Evolutionary conservation across 2,888 invertebrate species (phyloP).

Genomic region (Nemurella pictetii): DNA sequence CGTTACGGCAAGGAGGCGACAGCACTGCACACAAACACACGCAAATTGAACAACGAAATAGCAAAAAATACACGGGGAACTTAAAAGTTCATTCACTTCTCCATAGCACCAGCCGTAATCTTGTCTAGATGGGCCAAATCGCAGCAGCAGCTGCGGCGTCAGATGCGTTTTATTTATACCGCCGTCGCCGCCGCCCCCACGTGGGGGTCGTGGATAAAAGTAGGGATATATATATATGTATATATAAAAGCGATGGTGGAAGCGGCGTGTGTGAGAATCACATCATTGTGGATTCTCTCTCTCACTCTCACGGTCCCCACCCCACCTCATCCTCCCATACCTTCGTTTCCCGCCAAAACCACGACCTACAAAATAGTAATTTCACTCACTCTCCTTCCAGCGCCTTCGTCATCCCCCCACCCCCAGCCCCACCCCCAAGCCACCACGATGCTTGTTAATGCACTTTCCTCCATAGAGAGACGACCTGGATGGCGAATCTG

Average conservation of each 20-base stretch:
- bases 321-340: background rate
- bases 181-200: too few relatives aligned
- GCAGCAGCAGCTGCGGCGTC: background rate
- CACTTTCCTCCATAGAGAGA: background rate
- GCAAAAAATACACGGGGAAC: background rate
- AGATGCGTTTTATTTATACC: background rate
- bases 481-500: background rate
- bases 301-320: conserved; percentile 32
- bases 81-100: conserved; percentile 37
- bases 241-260: background rate
- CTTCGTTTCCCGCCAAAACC: conserved; percentile 31
- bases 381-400: conserved; percentile 21
- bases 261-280: conserved; percentile 25
- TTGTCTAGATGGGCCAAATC: conserved; percentile 31
- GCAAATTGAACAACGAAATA: too few relatives aligned
- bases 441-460: background rate
- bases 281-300: conserved; percentile 32
- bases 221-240: conserved; percentile 32
- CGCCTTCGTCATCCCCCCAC: conserved; percentile 7
- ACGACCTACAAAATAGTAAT: conserved; percentile 33
- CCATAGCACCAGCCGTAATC: background rate
- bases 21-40: background rate
- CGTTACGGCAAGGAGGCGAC: conserved; percentile 24
- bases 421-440: background rate
- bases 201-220: conserved; percentile 26